Evolutionary conservation across 2,888 invertebrate genomes (phyloP).

Genomic region (Cosmopolites sordidus): DNA sequence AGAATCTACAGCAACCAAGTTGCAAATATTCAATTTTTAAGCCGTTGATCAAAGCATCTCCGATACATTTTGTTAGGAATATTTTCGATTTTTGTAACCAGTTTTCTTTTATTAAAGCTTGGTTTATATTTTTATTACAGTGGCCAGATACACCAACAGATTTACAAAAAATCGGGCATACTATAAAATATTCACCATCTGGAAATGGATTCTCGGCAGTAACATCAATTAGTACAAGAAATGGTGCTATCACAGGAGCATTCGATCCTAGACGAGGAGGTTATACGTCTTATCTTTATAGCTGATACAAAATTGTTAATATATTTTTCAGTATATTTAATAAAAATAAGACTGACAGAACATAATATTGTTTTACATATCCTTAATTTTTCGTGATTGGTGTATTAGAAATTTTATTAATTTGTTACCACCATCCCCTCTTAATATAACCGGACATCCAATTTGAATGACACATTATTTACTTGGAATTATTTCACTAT

Average conservation of each 20-base stretch:
- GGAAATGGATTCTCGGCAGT: constrained; percentile 64
- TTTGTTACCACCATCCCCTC: not conserved
- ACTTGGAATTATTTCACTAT: too few relatives aligned
- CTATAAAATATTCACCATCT: constrained; percentile 48
- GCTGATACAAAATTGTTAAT: constrained; percentile 11
- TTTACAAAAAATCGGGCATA: constrained; percentile 53
- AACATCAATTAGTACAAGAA: constrained; percentile 52
- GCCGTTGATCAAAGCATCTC: too few relatives aligned
- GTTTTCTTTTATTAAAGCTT: too few relatives aligned
- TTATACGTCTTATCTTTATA: constrained; percentile 46
- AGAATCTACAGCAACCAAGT: too few relatives aligned
- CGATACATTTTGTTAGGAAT: too few relatives aligned
- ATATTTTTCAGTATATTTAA: not conserved
- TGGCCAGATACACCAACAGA: constrained; percentile 49
- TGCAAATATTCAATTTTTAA: too few relatives aligned
- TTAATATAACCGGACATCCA: not conserved
- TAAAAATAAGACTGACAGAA: not conserved
- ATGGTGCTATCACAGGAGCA: constrained; percentile 46
- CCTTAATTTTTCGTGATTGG: too few relatives aligned
- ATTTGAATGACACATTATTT: too few relatives aligned
- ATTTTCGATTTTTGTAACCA: too few relatives aligned
- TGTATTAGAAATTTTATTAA: not conserved
- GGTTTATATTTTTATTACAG: constrained; percentile 28
- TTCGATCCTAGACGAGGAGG: constrained; percentile 52
- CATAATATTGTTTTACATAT: too few relatives aligned